phyloP scores from a whole-genome alignment of 2,797 vertebrate genomes.

The Heliangelus exortis region DNA sequence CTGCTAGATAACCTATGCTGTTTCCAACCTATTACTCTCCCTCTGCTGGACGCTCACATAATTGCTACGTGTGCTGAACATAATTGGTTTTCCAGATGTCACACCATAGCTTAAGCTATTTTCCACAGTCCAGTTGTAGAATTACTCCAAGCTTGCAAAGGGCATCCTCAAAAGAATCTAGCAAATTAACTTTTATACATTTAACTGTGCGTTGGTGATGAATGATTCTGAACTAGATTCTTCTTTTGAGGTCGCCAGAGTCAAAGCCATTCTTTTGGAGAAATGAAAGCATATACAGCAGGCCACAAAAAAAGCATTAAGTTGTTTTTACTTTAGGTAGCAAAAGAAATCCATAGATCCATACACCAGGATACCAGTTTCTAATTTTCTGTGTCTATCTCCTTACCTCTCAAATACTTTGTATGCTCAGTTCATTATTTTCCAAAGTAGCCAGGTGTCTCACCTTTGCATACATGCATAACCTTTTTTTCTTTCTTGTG shows the following conservation, averaged over 20 bases:
- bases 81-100: not conserved
- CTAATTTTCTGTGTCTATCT: not conserved
- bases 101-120: not conserved
- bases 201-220: not conserved
- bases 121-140: not conserved
- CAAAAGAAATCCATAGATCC: not conserved
- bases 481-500: not conserved
- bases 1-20: not conserved
- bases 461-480: not conserved
- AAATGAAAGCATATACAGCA: not conserved
- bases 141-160: not conserved
- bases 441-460: not conserved
- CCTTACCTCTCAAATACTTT: not conserved
- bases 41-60: not conserved
- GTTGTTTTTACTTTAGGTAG: not conserved
- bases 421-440: not conserved
- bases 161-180: not conserved
- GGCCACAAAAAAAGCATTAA: not conserved
- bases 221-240: not conserved
- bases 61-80: not conserved
- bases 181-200: not conserved
- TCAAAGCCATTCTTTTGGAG: not conserved
- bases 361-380: not conserved
- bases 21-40: not conserved
- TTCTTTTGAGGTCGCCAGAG: not conserved